Evolutionary conservation across 2,797 vertebrate genomes (phyloP).

Genomic region (Lepus oiostolus): DNA sequence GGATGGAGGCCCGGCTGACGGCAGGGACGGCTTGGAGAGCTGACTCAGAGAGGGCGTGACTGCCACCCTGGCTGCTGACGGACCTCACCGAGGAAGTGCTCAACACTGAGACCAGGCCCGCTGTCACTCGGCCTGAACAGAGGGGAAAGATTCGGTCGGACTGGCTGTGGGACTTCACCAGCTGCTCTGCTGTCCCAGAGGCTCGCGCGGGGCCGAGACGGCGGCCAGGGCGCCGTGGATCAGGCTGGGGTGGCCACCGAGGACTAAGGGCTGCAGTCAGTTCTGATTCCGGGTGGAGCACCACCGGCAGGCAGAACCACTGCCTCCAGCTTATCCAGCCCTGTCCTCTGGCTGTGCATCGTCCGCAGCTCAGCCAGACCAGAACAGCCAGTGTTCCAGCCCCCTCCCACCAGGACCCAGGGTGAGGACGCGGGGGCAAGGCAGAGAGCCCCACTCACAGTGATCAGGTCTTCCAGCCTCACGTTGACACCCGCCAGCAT

Average conservation of each 20-base stretch:
- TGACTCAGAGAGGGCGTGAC: not conserved
- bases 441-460: constrained; percentile 83
- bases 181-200: not conserved
- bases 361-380: not conserved
- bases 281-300: not conserved
- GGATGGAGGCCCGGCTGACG: too few species aligned
- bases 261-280: not conserved
- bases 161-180: not conserved
- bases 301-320: not conserved
- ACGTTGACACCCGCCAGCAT: constrained; percentile 88
- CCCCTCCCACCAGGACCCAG: not conserved
- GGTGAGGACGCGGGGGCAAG: not conserved
- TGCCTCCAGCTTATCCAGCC: not conserved
- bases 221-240: not conserved
- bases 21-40: not conserved
- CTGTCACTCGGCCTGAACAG: not conserved
- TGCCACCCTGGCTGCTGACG: not conserved
- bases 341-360: not conserved
- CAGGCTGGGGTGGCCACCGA: not conserved
- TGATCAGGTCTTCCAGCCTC: constrained; percentile 90
- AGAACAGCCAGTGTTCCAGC: not conserved
- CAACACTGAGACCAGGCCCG: not conserved
- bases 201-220: not conserved
- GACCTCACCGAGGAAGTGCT: not conserved
- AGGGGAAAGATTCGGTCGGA: not conserved